Percentiles rank a stretch among this genome's conserved stretches.
Evolutionary conservation across 2,113 vertebrate genomes (phyloP).

Genomic region (Vidua macroura): DNA sequence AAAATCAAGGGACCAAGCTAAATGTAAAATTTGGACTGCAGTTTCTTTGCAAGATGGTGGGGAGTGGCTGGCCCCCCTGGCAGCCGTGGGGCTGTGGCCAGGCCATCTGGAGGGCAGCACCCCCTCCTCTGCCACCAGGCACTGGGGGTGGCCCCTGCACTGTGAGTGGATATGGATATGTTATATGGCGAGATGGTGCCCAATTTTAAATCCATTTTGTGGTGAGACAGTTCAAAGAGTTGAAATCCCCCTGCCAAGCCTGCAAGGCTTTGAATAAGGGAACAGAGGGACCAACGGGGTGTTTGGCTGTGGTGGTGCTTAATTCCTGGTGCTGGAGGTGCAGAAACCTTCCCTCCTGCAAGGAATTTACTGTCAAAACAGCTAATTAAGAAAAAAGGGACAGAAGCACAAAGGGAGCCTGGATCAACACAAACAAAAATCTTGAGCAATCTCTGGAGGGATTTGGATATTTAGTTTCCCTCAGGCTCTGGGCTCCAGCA

Average conservation of each 20-base stretch:
- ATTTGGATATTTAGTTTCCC: background rate
- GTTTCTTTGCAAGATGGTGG: accelerated
- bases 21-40: background rate
- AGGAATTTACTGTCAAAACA: background rate
- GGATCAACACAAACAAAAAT: background rate
- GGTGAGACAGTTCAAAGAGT: background rate
- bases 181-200: background rate
- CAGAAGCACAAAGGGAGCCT: background rate
- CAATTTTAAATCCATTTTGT: background rate
- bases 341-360: background rate
- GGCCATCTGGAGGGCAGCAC: accelerated
- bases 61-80: accelerated
- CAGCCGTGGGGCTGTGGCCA: accelerated
- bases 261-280: background rate
- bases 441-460: background rate
- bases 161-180: background rate
- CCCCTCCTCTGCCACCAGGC: background rate
- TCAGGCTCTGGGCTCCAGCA: background rate
- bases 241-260: background rate
- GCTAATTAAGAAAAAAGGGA: background rate
- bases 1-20: background rate
- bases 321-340: background rate
- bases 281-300: background rate
- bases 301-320: accelerated
- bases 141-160: accelerated